Conservation (phyloP, 2,888 invertebrate species). For the Leptopilina drosophilae region DNA sequence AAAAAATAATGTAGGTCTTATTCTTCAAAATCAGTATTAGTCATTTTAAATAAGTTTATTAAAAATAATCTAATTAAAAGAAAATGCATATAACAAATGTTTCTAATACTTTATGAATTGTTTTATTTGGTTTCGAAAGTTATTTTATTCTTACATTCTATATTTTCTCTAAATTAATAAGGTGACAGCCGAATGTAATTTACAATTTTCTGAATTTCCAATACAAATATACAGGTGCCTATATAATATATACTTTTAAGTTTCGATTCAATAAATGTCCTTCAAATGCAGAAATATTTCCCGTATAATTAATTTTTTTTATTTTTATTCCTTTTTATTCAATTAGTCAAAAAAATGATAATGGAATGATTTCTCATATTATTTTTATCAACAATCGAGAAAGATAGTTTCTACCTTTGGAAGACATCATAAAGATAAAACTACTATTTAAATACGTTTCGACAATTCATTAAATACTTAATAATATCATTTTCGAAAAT, state of each 20-base stretch:
- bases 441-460: constrained; percentile 23
- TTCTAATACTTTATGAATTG: constrained; percentile 26
- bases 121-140: constrained; percentile 32
- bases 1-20: no score
- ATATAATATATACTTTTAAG: constrained; percentile 15
- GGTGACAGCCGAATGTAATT: constrained; percentile 34
- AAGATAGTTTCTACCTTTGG: neutral
- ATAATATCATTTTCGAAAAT: constrained; percentile 16
- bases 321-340: neutral
- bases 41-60: no score
- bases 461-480: constrained; percentile 15
- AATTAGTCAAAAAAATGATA: neutral
- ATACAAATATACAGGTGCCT: constrained; percentile 28
- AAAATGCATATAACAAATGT: no score
- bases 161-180: constrained; percentile 14
- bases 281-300: constrained; percentile 16
- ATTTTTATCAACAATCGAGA: neutral
- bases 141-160: constrained; percentile 21
- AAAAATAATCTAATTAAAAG: no score
- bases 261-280: constrained; percentile 27
- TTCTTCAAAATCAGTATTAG: no score
- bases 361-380: no score
- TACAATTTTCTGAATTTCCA: constrained; percentile 34
- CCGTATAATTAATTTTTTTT: neutral
- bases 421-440: constrained; percentile 1